Conservation (phyloP, 2,797 vertebrate genomes). For the Scyliorhinus canicula region DNA sequence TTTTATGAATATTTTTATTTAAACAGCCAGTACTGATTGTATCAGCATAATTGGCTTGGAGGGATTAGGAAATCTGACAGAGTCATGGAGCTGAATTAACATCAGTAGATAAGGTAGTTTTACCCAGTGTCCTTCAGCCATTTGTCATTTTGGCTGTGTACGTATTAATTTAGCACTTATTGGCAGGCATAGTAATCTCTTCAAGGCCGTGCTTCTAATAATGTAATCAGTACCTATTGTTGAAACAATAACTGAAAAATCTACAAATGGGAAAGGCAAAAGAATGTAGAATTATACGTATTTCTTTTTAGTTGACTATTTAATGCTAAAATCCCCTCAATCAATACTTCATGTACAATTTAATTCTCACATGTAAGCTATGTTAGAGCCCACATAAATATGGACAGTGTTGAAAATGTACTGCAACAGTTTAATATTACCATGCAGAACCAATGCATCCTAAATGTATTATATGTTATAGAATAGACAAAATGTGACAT, state of each 20-base stretch:
- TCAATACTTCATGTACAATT: neutral
- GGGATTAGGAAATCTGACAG: constrained; percentile 21
- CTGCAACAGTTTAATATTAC: neutral
- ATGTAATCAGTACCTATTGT: constrained; percentile 2
- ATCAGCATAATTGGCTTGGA: constrained; percentile 32
- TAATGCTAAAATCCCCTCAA: neutral
- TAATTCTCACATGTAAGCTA: neutral
- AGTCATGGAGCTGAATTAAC: constrained; percentile 29
- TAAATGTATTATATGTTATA: neutral
- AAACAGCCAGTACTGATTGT: constrained; percentile 19
- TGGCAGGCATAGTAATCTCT: neutral
- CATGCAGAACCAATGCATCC: neutral
- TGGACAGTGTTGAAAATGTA: neutral
- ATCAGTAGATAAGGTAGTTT: constrained; percentile 28
- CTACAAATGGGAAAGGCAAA: neutral
- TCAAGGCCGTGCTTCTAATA: neutral
- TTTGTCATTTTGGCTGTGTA: constrained; percentile 14
- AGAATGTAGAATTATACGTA: no score
- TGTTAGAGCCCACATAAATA: neutral
- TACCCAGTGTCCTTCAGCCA: neutral
- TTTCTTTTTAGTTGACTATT: neutral
- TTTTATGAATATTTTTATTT: constrained; percentile 12
- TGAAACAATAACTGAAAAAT: neutral
- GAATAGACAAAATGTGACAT: neutral
- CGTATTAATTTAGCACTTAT: neutral